These are phyloP conservation scores for Holcopasites calliopsidis DNA, from an alignment of 1,140 invertebrate species.

Conservation along the genomic window DNA sequence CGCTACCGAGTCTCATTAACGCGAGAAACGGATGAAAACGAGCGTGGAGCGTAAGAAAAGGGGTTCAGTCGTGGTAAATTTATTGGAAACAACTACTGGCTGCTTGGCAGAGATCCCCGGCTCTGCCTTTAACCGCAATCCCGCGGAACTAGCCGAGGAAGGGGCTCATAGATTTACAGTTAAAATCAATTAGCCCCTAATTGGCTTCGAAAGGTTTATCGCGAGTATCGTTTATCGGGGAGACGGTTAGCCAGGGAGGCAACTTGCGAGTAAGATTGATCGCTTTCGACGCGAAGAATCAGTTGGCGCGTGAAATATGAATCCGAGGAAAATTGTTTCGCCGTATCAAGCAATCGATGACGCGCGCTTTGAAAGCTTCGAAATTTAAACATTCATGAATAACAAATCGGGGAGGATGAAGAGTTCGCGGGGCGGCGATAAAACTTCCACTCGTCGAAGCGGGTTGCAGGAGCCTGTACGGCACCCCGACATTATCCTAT, in stretches of 20 bases:
- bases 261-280: conserved; percentile 25
- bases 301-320: conserved; percentile 3
- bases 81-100: conserved; percentile 64
- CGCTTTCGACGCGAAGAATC: background rate
- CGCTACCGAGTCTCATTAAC: conserved; percentile 62
- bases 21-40: conserved; percentile 41
- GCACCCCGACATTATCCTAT: background rate
- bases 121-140: conserved; percentile 51
- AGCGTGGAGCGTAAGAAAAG: conserved; percentile 35
- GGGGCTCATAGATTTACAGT: conserved; percentile 69
- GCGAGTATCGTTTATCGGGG: conserved; percentile 46
- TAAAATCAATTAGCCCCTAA: conserved; percentile 72
- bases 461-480: background rate
- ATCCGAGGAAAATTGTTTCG: background rate
- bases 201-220: conserved; percentile 47
- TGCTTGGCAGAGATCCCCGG: conserved; percentile 39
- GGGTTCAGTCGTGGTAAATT: conserved; percentile 64
- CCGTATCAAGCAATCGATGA: background rate
- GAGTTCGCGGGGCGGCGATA: background rate
- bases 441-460: background rate
- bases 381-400: no score
- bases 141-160: conserved; percentile 15
- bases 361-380: background rate
- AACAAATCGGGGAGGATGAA: no score
- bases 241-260: background rate